These are phyloP conservation scores for Drosophila ustulata DNA, from an alignment of 2,888 invertebrate species.

Conservation along the genomic window DNA sequence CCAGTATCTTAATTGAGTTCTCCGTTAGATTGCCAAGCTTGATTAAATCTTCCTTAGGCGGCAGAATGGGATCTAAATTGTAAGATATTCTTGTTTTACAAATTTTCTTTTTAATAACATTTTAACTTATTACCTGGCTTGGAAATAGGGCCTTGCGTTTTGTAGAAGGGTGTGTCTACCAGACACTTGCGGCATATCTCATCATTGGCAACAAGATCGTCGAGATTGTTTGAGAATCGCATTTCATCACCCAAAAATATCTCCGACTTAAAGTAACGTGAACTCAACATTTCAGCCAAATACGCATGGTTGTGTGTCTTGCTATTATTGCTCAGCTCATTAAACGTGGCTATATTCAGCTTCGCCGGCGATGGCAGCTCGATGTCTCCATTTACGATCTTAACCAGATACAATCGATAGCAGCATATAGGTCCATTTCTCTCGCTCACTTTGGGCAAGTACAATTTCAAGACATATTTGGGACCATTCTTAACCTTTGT, in stretches of 20 bases:
- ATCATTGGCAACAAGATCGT: conserved; percentile 71
- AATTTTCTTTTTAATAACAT: background rate
- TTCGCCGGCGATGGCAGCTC: conserved; percentile 90
- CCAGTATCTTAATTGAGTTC: conserved; percentile 80
- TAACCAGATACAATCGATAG: conserved; percentile 92
- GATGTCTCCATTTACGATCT: conserved; percentile 87
- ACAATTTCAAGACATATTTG: conserved; percentile 91
- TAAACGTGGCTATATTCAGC: conserved; percentile 90
- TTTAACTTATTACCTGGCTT: conserved; percentile 22
- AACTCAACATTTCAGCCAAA: conserved; percentile 93
- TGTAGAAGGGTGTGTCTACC: conserved; percentile 67
- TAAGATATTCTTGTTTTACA: background rate
- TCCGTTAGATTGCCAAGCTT: conserved; percentile 79
- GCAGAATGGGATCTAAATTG: conserved; percentile 39
- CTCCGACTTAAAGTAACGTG: conserved; percentile 88
- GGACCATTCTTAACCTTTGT: conserved; percentile 87
- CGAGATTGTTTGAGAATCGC: conserved; percentile 75
- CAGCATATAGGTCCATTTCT: conserved; percentile 95
- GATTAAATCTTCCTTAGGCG: conserved; percentile 76
- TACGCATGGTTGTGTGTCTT: conserved; percentile 90
- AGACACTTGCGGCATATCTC: conserved; percentile 80
- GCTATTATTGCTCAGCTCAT: conserved; percentile 89
- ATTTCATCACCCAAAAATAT: conserved; percentile 91
- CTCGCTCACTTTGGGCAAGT: conserved; percentile 91
- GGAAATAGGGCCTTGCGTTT: conserved; percentile 33